phyloP scores from a whole-genome alignment of 2,113 vertebrate genomes.

The Apistogramma diplotaenia region DNA sequence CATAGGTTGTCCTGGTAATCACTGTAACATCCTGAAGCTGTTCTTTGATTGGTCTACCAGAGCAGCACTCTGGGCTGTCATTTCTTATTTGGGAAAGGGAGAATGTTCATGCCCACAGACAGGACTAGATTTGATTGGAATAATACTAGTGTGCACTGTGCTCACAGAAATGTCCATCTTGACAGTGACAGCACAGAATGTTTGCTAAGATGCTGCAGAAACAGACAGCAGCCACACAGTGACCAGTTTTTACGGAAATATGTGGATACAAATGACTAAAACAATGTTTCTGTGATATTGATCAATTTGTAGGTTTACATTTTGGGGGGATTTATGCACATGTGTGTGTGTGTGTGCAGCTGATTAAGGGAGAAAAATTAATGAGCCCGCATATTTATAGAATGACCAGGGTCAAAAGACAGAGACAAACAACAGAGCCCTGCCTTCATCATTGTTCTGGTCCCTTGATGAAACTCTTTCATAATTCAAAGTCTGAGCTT shows the following conservation, averaged over 20 bases:
- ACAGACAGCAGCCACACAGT: background rate
- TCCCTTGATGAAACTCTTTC: background rate
- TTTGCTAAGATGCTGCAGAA: background rate
- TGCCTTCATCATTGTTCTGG: background rate
- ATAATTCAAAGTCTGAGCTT: background rate
- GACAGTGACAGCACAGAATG: constrained; percentile 14
- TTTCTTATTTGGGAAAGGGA: constrained; percentile 62
- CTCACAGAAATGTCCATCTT: constrained; percentile 19
- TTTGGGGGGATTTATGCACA: background rate
- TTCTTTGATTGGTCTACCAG: constrained; percentile 66
- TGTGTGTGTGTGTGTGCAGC: background rate
- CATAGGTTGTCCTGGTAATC: constrained; percentile 51
- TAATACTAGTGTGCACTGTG: constrained; percentile 49
- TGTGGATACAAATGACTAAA: background rate
- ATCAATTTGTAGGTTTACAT: background rate
- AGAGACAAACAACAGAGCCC: background rate
- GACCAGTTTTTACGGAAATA: background rate
- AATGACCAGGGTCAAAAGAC: background rate
- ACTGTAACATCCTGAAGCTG: constrained; percentile 55
- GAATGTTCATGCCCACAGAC: constrained; percentile 62
- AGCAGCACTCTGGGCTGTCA: constrained; percentile 62
- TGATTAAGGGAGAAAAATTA: background rate
- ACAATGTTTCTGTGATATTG: background rate
- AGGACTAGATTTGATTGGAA: constrained; percentile 64
- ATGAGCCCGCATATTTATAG: background rate